Evolutionary conservation across 2,888 invertebrate genomes (phyloP), one percentile per base, ranked within the genome.

Genomic region (Megalurothrips usitatus): DNA sequence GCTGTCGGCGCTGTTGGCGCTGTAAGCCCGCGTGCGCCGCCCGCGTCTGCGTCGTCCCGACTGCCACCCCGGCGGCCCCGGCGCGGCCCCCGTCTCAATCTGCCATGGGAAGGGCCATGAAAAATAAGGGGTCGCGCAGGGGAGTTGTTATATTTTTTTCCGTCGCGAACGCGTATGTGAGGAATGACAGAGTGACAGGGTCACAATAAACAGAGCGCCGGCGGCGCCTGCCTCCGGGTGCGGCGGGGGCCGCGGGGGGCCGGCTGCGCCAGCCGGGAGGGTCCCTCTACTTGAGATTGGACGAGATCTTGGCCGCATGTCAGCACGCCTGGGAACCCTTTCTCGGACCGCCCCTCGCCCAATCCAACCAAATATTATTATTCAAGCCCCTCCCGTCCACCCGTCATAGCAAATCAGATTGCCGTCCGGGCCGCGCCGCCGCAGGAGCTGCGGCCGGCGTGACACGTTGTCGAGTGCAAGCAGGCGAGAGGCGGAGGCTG

Each of bases 151-250:
- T 43, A 43, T 43, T 43, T 43, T 43, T 43, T 43, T 43, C 6
- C 6, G 34, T 43, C 34, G 34, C 34, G 34, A 2, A 26, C n/a
- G 68, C 68, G 26, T 75, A 26, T 75, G 26, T 75, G 68, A 75
- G 68, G 26, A 75, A 75, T 75, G 68, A 75, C 26, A 26, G 68
- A 75, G 68, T 75, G 68, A 75, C 68, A 26, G 68, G 68, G 8
- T 1, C 4, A 75, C 68, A 75, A 75, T 75, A 75, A 75, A 75
- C 68, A 75, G 23, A 23, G 23, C 68, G 9, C 3, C 52, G 52
- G 6, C 11, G 17, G 17, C 23, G 68, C 68, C 23, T 75, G 68
- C 68, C 68, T 10, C 23, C 1, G 26, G 12, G 8, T 1, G 11
- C 68, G 12, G 4, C 26, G 0, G 23, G 3, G 34, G 34, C 34